Evolutionary conservation across 64 coral and sea anemone species (phyloP).

Genomic region (Montipora capricornis): DNA sequence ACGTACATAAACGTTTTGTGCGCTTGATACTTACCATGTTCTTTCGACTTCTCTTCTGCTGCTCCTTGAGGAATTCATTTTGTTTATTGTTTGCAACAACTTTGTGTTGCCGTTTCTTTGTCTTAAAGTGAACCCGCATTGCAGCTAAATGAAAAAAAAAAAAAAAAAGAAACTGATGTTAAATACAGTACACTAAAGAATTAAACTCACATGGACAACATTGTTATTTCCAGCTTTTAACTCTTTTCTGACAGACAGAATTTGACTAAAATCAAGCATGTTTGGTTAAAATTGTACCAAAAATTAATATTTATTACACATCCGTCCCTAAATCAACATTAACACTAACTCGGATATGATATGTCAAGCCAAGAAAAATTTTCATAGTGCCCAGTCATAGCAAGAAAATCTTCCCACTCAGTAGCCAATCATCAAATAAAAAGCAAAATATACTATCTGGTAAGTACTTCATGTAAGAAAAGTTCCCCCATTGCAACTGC

Average conservation of each 20-base stretch:
- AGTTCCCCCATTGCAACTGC: neutral
- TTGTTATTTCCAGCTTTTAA: neutral
- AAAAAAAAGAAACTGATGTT: neutral
- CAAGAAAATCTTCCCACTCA: too few species aligned
- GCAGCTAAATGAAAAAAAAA: constrained; percentile 11
- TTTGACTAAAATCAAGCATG: neutral
- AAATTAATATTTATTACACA: neutral
- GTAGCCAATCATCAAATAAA: too few species aligned
- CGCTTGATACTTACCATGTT: neutral
- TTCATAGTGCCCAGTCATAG: too few species aligned
- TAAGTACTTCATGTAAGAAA: too few species aligned
- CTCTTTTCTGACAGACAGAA: neutral
- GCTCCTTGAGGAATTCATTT: neutral
- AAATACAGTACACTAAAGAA: neutral
- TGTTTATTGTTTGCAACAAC: neutral
- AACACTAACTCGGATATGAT: too few species aligned
- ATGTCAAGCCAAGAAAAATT: too few species aligned
- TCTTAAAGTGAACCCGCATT: constrained; percentile 11
- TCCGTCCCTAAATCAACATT: too few species aligned
- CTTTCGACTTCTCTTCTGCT: neutral
- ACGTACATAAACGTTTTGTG: neutral
- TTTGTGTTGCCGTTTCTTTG: neutral
- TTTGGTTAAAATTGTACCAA: neutral
- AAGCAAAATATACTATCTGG: too few species aligned
- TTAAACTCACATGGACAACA: neutral